Percentiles rank a stretch among this genome's conserved stretches.
Conservation (phyloP, 2,113 vertebrate species). For the Syngnathus typhle region DNA sequence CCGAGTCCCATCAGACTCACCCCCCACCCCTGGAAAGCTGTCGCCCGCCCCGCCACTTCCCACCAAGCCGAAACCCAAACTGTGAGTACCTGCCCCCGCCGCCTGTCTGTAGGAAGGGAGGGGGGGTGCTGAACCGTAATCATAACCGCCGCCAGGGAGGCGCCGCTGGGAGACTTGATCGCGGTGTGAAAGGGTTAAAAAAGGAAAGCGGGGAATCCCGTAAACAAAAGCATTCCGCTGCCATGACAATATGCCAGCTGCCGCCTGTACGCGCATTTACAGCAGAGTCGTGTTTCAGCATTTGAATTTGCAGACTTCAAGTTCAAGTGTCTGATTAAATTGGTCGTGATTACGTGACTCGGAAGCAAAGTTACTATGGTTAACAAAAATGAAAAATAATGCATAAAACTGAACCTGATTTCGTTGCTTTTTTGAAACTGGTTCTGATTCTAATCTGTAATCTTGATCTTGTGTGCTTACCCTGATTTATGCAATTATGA, state of each 20-base stretch:
- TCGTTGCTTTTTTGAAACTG: too few relatives aligned
- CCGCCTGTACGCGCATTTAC: neutral
- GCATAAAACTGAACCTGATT: too few relatives aligned
- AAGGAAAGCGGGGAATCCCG: conserved; percentile 37
- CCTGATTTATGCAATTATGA: too few relatives aligned
- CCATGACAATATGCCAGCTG: conserved; percentile 40
- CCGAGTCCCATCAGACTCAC: conserved; percentile 26
- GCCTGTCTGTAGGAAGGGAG: conserved; percentile 6
- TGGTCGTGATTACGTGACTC: too few relatives aligned
- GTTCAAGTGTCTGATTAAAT: too few relatives aligned
- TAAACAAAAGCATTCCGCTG: conserved; percentile 52
- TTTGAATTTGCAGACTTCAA: too few relatives aligned
- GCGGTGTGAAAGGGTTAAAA: conserved; percentile 29
- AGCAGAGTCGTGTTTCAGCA: neutral
- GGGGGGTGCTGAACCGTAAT: conserved; percentile 1
- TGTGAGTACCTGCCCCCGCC: conserved; percentile 79
- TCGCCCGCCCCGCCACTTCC: conserved; percentile 81
- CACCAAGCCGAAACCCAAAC: conserved; percentile 87
- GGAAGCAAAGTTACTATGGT: too few relatives aligned
- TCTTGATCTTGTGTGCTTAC: too few relatives aligned
- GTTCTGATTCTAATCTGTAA: too few relatives aligned
- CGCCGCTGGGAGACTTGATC: conserved; percentile 29
- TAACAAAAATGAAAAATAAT: too few relatives aligned
- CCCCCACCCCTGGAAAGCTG: conserved; percentile 43
- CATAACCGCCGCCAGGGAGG: neutral